Evolutionary conservation across 64 coral and sea anemone genomes (phyloP).

Genomic region (Hydrozoanthus tunicans): DNA sequence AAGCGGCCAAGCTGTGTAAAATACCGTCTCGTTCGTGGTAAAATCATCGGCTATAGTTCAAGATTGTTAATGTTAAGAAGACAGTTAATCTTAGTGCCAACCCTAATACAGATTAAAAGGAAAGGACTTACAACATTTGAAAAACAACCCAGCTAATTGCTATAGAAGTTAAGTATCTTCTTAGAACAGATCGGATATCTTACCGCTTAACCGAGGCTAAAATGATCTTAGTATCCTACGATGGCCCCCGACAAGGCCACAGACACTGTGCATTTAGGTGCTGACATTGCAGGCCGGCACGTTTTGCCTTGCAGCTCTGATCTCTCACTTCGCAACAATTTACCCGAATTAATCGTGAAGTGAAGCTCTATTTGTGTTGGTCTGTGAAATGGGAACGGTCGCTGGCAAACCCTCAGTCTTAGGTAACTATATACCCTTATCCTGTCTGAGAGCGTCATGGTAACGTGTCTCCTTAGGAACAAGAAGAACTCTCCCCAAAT

Average conservation of each 20-base stretch:
- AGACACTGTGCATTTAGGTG: neutral
- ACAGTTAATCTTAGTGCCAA: slow-evolving; percentile 1
- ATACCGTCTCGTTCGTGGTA: neutral
- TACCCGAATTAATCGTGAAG: neutral
- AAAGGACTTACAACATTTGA: slow-evolving; percentile 17
- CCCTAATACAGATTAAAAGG: slow-evolving; percentile 41
- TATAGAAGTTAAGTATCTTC: slow-evolving; percentile 11
- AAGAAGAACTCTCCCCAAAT: neutral
- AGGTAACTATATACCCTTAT: too few species aligned
- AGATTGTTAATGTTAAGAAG: slow-evolving; percentile 7
- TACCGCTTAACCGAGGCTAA: slow-evolving; percentile 4
- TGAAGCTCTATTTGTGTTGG: neutral
- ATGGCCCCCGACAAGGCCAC: neutral
- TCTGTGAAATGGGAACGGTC: neutral
- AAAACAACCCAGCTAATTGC: slow-evolving; percentile 42
- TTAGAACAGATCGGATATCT: neutral
- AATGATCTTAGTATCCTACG: neutral
- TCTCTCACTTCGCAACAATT: neutral
- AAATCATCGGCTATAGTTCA: neutral
- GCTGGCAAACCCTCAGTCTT: too few species aligned
- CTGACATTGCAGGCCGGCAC: too few species aligned
- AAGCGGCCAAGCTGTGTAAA: neutral
- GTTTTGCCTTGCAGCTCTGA: too few species aligned
- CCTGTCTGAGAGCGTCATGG: neutral
- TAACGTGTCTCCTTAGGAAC: neutral